Evolutionary conservation across 2,113 vertebrate species (phyloP).

Genomic region (Campylorhamphus procurvoides): DNA sequence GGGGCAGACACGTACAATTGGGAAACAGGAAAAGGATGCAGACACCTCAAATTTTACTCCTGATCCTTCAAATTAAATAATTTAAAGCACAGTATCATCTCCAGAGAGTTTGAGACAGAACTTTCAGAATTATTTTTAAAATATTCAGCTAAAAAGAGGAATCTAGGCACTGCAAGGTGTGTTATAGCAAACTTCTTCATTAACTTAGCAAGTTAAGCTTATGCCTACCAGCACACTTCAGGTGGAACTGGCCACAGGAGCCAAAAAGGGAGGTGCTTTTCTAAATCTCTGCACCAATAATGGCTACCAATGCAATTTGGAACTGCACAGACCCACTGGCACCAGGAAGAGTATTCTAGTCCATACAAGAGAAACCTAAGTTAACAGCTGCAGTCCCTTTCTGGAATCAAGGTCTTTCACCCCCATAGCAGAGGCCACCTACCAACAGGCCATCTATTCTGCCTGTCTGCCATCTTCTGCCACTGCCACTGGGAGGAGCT

Average conservation of each 20-base stretch:
- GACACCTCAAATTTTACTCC: neutral
- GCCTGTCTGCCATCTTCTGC: neutral
- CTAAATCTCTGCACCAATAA: neutral
- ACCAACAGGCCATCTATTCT: neutral
- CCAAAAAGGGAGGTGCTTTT: neutral
- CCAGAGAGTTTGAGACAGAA: neutral
- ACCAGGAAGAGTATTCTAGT: neutral
- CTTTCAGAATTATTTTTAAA: neutral
- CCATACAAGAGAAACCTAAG: neutral
- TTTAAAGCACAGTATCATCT: neutral
- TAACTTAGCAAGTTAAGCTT: neutral
- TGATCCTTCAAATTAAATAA: neutral
- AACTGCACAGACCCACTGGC: neutral
- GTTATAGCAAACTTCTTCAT: neutral
- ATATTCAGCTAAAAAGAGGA: neutral
- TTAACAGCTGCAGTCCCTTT: neutral
- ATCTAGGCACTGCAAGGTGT: neutral
- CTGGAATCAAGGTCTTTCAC: neutral
- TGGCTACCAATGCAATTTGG: neutral
- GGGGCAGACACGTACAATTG: neutral
- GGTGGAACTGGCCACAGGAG: neutral
- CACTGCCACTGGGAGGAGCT: neutral
- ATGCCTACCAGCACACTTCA: neutral
- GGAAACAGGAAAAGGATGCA: neutral
- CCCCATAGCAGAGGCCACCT: neutral